These are phyloP conservation scores for Gila robusta DNA, from an alignment of 2,797 vertebrate species.

Conservation along the genomic window DNA sequence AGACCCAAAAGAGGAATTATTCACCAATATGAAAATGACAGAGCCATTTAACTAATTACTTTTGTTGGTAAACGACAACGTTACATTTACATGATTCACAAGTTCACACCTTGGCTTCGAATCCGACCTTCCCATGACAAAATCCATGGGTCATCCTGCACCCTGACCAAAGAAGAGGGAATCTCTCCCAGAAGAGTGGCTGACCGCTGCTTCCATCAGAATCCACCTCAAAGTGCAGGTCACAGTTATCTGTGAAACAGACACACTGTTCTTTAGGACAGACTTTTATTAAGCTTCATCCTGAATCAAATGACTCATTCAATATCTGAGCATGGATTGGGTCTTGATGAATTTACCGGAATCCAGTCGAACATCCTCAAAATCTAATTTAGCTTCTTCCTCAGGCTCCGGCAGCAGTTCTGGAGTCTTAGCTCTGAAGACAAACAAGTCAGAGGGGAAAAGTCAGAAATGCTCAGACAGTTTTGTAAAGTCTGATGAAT, in stretches of 20 bases:
- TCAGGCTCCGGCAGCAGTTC: slow-evolving; percentile 70
- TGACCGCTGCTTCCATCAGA: slow-evolving; percentile 84
- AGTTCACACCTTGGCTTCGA: slow-evolving; percentile 85
- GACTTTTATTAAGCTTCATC: background rate
- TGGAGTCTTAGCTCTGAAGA: slow-evolving; percentile 86
- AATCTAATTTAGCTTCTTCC: slow-evolving; percentile 71
- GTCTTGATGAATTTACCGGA: slow-evolving; percentile 76
- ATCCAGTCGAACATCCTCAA: slow-evolving; percentile 82
- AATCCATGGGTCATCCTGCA: slow-evolving; percentile 89
- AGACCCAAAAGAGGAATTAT: background rate
- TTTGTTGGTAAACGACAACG: background rate
- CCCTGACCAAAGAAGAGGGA: slow-evolving; percentile 89
- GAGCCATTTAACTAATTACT: background rate
- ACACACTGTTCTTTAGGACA: background rate
- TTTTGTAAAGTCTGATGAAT: background rate
- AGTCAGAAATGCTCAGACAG: background rate
- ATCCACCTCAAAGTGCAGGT: slow-evolving; percentile 89
- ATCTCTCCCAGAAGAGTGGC: slow-evolving; percentile 86
- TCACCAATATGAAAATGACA: background rate
- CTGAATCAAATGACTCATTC: background rate
- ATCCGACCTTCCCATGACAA: slow-evolving; percentile 83
- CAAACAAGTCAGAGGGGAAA: background rate
- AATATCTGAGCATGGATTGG: background rate
- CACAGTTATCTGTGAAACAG: slow-evolving; percentile 81
- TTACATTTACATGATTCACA: background rate